Evolutionary conservation across 2,113 vertebrate genomes (phyloP).

Genomic region (Scalopus aquaticus): DNA sequence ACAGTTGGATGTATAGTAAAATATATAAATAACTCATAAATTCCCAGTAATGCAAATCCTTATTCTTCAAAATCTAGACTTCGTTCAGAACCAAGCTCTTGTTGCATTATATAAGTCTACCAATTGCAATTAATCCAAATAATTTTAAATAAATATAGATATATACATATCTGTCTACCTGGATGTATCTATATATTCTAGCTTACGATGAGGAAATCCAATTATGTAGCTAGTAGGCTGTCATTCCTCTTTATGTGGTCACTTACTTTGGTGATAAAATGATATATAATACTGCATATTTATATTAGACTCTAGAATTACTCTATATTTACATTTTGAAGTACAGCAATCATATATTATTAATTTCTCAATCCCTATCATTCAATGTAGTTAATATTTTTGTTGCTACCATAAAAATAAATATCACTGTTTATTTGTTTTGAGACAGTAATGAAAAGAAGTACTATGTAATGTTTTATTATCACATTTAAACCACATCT

Average conservation of each 20-base stretch:
- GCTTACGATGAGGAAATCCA: neutral
- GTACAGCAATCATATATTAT: neutral
- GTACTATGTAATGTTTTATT: neutral
- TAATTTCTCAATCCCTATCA: neutral
- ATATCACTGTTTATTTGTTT: neutral
- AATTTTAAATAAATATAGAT: neutral
- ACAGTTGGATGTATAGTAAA: neutral
- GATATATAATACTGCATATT: neutral
- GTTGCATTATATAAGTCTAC: neutral
- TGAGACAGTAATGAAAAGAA: neutral
- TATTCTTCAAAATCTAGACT: neutral
- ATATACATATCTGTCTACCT: too few relatives aligned
- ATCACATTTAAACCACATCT: neutral
- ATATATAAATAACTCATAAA: neutral
- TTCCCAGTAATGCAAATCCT: neutral
- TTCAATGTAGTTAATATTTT: neutral
- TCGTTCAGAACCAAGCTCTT: neutral
- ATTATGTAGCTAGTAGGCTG: neutral
- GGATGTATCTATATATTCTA: too few relatives aligned
- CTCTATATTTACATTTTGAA: neutral
- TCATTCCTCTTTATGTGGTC: neutral
- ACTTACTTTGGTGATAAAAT: neutral
- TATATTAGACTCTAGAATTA: neutral
- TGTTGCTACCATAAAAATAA: neutral
- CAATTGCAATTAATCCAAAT: neutral